Base-by-base conservation (phyloP, 2,797 vertebrate genomes). In the Poecilia velifera region DNA sequence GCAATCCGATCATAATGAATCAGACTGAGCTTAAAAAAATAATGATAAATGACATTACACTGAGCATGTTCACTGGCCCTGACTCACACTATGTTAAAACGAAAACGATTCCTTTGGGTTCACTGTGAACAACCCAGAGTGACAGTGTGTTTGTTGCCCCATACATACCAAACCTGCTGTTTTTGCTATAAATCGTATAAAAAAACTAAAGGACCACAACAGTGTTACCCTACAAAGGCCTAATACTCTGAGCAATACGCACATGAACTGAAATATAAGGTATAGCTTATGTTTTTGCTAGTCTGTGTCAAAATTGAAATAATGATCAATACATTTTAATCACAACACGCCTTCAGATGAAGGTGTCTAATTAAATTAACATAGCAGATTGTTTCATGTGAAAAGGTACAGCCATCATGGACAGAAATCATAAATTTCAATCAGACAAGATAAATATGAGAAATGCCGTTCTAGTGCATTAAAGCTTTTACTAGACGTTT, bases 351-450 rank as follows among this genome's bases (percentile, higher is more conserved):
- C 14, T 36, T 36, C 34, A 36, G 7, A 36, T 20, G 14, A 64
- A 36, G 34, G 28, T 43, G 25, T 18, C 66, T 47, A 13, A 72
- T 77, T 82, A 80, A 12, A 77, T 4, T n/a, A 57, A 14, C 55
- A 13, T 5, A 57, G 25, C 22, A 62, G 28, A 62, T 31, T 34
- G 57, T 34, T 62, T 31, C 8, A 31, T 34, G 16, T 18, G 57
- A 28, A 59, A 55, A 55, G 25, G 25, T 4, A 4, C 25, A n/a
- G 22, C 53, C 53, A 6, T 31, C 28, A 31, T 5, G 12, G 28
- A 59, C 57, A 0, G 57, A 59, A 59, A 59, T 59, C 28, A 5
- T 5, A 59, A 4, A 55, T 55, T 55, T 55, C 25, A n/a, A 55
- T 59, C 28, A 28, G 28, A 59, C 13, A 59, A 59, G 57, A 59